Conservation (phyloP, 1,140 invertebrate genomes). For the Epicauta chinensis region DNA sequence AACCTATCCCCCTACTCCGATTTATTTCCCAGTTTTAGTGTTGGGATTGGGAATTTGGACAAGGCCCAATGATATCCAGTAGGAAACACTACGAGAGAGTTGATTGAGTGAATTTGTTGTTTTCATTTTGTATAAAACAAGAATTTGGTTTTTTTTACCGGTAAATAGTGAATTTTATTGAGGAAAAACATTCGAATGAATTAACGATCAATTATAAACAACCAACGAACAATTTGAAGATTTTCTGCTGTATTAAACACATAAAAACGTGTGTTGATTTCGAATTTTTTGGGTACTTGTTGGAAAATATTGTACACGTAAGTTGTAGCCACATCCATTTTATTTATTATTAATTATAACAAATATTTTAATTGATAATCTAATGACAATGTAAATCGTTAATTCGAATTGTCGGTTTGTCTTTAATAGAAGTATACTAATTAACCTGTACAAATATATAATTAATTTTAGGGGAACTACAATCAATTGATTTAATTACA, state of each 20-base stretch:
- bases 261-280: conserved; percentile 6
- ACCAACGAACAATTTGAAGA: background rate
- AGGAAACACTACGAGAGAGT: conserved; percentile 1
- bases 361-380: no score
- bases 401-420: no score
- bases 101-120: conserved; percentile 3
- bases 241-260: background rate
- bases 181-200: no score
- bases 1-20: conserved; percentile 5
- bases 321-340: background rate
- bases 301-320: conserved; percentile 18
- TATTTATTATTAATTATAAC: background rate
- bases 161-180: background rate
- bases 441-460: no score
- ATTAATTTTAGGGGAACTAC: no score
- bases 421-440: no score
- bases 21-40: conserved; percentile 11
- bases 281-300: conserved; percentile 11
- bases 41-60: conserved; percentile 11
- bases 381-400: no score
- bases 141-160: conserved; percentile 1
- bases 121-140: background rate
- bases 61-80: conserved; percentile 10
- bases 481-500: no score
- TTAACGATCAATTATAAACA: background rate